Conservation (phyloP, 2,888 invertebrate genomes). For the Aphidoletes aphidimyza region DNA sequence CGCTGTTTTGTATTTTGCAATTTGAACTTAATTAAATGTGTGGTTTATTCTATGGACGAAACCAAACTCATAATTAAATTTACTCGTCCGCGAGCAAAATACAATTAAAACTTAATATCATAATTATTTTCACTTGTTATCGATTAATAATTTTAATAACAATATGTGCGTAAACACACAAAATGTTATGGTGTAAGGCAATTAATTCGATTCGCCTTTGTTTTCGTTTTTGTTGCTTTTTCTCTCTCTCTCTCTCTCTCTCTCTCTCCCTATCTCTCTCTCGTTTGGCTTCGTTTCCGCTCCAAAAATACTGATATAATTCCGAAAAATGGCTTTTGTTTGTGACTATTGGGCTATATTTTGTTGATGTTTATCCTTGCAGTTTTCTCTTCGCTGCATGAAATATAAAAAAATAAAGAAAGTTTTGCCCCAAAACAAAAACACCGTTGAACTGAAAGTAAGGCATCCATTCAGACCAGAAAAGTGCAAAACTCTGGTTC, state of each 20-base stretch:
- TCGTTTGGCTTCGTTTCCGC: background rate
- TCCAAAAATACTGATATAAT: background rate
- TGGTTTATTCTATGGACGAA: background rate
- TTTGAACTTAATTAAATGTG: slow-evolving; percentile 40
- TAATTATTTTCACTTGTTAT: slow-evolving; percentile 10
- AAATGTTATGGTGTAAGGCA: background rate
- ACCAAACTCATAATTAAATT: slow-evolving; percentile 25
- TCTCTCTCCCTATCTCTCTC: no score
- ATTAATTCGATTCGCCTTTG: background rate
- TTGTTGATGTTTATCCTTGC: no score
- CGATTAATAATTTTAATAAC: slow-evolving; percentile 15
- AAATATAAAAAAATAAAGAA: no score
- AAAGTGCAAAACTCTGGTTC: no score
- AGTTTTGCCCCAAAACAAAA: no score
- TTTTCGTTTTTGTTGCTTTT: background rate
- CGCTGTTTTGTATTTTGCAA: background rate
- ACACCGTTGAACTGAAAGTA: no score
- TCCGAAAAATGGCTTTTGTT: background rate
- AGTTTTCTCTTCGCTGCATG: no score
- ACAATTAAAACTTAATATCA: slow-evolving; percentile 43
- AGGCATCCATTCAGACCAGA: no score
- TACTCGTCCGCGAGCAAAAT: slow-evolving; percentile 1
- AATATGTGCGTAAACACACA: background rate
- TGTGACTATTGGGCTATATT: background rate
- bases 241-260: no score